Percentiles rank a stretch among this genome's conserved stretches.
Conservation (phyloP, 2,113 vertebrate species). For the Ifrita kowaldi region DNA sequence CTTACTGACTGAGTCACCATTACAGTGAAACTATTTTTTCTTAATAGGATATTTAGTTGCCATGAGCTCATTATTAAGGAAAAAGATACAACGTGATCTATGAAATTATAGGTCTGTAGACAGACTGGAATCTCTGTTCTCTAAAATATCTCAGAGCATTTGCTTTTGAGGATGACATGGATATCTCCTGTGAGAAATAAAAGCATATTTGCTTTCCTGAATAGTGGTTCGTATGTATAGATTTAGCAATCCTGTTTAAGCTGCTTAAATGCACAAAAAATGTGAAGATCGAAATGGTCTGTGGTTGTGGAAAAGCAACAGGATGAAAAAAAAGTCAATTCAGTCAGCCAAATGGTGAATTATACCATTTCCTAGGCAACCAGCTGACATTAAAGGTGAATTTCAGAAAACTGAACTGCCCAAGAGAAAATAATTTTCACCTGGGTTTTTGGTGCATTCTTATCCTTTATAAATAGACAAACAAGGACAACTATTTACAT, state of each 20-base stretch:
- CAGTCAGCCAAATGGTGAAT: neutral
- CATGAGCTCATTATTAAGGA: neutral
- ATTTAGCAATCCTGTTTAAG: slow-evolving; percentile 18
- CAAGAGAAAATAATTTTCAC: neutral
- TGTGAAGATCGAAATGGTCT: slow-evolving; percentile 19
- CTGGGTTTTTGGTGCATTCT: neutral
- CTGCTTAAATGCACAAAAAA: slow-evolving; percentile 57
- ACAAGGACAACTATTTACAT: neutral
- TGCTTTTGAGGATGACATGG: neutral
- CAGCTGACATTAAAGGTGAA: neutral
- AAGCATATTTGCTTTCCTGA: slow-evolving; percentile 12
- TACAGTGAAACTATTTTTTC: neutral
- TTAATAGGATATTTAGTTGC: neutral
- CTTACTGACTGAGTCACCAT: neutral
- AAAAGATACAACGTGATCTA: neutral
- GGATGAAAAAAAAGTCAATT: neutral
- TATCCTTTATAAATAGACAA: neutral
- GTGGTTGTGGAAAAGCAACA: slow-evolving; percentile 40
- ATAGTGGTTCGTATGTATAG: slow-evolving; percentile 6
- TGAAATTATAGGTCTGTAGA: neutral
- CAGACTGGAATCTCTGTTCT: neutral
- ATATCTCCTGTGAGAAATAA: slow-evolving; percentile 29
- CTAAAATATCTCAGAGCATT: neutral
- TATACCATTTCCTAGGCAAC: neutral
- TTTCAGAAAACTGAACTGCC: slow-evolving; percentile 28